Conservation (phyloP, 1,140 invertebrate genomes). For the Luehdorfia chinensis region DNA sequence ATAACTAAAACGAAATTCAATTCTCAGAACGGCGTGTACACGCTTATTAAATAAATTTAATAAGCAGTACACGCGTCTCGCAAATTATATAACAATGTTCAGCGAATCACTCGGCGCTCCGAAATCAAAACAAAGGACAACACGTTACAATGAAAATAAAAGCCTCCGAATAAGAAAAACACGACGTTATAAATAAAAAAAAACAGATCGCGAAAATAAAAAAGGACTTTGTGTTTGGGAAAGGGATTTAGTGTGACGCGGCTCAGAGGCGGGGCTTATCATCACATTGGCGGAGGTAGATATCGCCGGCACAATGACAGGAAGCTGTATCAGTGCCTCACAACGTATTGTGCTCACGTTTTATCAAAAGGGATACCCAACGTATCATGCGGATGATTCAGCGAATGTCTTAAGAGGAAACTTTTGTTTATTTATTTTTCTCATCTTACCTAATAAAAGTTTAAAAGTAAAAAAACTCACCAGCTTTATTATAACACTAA, state of each 20-base stretch:
- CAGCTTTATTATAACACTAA: no score
- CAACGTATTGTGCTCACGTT: slow-evolving; percentile 3
- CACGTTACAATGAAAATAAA: slow-evolving; percentile 24
- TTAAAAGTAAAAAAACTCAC: no score
- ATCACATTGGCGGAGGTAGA: slow-evolving; percentile 31
- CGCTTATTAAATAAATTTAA: no score
- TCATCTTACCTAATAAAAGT: no score
- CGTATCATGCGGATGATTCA: slow-evolving; percentile 1
- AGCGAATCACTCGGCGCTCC: background rate
- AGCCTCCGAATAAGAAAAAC: slow-evolving; percentile 29
- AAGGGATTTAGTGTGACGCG: slow-evolving; percentile 45
- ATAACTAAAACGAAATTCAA: no score
- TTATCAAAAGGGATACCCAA: background rate
- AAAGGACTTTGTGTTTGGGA: slow-evolving; percentile 40
- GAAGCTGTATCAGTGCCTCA: background rate
- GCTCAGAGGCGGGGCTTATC: slow-evolving; percentile 39
- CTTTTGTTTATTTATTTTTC: background rate
- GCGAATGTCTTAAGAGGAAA: slow-evolving; percentile 1
- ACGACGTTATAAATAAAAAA: slow-evolving; percentile 37
- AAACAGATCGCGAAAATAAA: slow-evolving; percentile 37
- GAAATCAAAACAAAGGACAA: slow-evolving; percentile 16
- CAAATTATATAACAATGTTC: background rate
- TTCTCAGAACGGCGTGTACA: no score
- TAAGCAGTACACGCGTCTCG: background rate
- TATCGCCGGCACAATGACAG: slow-evolving; percentile 10